These are phyloP conservation scores for Ploceus nigricollis DNA, from an alignment of 2,113 vertebrate genomes.

Conservation along the genomic window DNA sequence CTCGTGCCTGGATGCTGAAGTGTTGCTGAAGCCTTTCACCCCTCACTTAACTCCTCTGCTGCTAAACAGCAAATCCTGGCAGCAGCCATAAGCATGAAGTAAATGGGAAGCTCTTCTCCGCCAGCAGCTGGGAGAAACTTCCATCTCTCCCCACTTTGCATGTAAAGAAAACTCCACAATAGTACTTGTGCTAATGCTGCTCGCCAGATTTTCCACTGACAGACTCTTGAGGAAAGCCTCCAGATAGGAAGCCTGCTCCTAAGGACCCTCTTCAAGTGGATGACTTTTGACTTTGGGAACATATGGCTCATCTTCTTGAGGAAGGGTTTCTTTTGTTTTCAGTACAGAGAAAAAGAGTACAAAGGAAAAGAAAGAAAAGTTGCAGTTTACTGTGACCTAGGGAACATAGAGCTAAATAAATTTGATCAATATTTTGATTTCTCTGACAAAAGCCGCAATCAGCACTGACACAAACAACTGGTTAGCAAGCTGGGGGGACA, in stretches of 20 bases:
- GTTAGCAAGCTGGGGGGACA: not conserved
- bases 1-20: not conserved
- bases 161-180: conserved; percentile 29
- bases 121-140: conserved; percentile 46
- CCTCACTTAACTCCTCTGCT: conserved; percentile 32
- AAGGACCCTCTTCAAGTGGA: not conserved
- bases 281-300: not conserved
- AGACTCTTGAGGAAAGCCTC: conserved; percentile 15
- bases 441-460: conserved; percentile 20
- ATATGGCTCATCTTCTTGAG: not conserved
- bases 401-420: conserved; percentile 9
- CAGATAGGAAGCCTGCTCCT: not conserved
- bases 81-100: not conserved
- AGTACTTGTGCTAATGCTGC: conserved; percentile 30
- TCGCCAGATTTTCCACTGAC: conserved; percentile 17
- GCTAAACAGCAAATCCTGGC: conserved; percentile 26
- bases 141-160: not conserved
- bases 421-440: conserved; percentile 48
- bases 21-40: conserved; percentile 38
- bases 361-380: not conserved
- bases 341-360: not conserved
- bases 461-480: conserved; percentile 28
- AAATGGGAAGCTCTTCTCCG: conserved; percentile 38
- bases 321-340: not conserved
- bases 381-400: not conserved